Percentiles rank a stretch among this genome's conserved stretches.
phyloP scores from a whole-genome alignment of 2,797 vertebrate genomes.

The Simalia tracyae region DNA sequence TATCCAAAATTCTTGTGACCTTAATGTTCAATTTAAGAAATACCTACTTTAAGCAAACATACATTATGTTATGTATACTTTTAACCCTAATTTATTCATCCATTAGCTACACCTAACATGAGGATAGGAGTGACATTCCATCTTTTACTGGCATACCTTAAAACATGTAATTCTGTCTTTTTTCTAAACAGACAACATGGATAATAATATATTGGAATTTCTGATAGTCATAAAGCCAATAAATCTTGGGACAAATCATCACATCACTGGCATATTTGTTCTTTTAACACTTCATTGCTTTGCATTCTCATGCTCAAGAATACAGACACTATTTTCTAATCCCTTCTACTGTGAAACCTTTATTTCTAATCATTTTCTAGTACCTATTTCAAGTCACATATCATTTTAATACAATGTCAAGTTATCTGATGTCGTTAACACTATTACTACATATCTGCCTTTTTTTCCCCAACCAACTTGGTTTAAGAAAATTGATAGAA shows the following conservation, averaged over 20 bases:
- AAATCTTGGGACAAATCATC: constrained; percentile 53
- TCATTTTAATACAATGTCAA: constrained; percentile 50
- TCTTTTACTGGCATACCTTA: constrained; percentile 64
- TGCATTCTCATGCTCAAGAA: constrained; percentile 54
- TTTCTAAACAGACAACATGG: constrained; percentile 39
- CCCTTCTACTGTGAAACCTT: constrained; percentile 60
- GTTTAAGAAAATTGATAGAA: constrained; percentile 47
- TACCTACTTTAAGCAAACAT: constrained; percentile 47
- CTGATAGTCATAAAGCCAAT: constrained; percentile 39
- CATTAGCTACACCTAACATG: constrained; percentile 61
- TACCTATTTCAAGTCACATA: constrained; percentile 55
- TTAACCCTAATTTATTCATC: constrained; percentile 55
- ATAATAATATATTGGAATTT: constrained; percentile 37
- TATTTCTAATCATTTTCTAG: constrained; percentile 59
- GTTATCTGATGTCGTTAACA: constrained; percentile 27
- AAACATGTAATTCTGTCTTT: constrained; percentile 54
- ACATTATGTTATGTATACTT: constrained; percentile 43
- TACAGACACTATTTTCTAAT: constrained; percentile 51
- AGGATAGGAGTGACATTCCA: constrained; percentile 61
- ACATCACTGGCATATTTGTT: constrained; percentile 54
- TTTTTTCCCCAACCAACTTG: constrained; percentile 49
- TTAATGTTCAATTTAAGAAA: constrained; percentile 29
- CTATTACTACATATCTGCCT: constrained; percentile 46
- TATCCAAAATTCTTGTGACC: constrained; percentile 51
- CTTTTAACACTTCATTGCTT: constrained; percentile 44